These are phyloP conservation scores for Drosophila meridionalis DNA, from an alignment of 2,888 invertebrate species.

Conservation along the genomic window DNA sequence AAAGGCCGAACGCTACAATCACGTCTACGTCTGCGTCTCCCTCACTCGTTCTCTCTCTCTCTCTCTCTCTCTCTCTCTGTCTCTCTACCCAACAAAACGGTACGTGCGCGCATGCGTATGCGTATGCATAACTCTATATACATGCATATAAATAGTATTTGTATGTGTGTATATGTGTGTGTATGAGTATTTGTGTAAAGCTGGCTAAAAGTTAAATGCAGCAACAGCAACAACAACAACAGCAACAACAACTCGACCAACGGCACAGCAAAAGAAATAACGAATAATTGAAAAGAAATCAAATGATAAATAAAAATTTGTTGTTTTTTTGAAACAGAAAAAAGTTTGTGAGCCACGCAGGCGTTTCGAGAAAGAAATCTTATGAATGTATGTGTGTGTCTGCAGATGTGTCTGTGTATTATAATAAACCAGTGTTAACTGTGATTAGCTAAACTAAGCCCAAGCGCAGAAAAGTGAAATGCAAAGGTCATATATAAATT, in stretches of 20 bases:
- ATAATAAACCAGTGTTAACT: conserved; percentile 14
- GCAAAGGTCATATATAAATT: conserved; percentile 4
- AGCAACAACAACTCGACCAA: conserved; percentile 27
- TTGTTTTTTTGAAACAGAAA: conserved; percentile 37
- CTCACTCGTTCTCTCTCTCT: conserved; percentile 5
- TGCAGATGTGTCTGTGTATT: neutral
- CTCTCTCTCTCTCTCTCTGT: conserved; percentile 28
- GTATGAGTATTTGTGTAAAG: conserved; percentile 34
- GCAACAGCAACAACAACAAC: conserved; percentile 36
- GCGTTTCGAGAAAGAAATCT: conserved; percentile 36
- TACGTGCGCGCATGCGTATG: conserved; percentile 76
- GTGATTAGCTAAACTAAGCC: conserved; percentile 1
- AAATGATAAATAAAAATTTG: conserved; percentile 61
- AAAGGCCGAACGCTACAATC: conserved; percentile 55
- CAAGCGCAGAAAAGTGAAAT: conserved; percentile 40
- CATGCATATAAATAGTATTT: conserved; percentile 19
- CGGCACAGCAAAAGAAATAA: conserved; percentile 56
- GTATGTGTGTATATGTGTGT: conserved; percentile 9
- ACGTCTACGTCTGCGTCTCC: conserved; percentile 41
- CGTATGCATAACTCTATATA: conserved; percentile 27
- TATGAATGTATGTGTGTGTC: neutral
- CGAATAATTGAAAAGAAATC: conserved; percentile 67
- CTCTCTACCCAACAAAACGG: conserved; percentile 53
- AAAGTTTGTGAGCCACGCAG: conserved; percentile 69
- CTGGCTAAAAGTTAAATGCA: conserved; percentile 73